phyloP scores from a whole-genome alignment of 2,113 vertebrate species.

The Oreochromis tanganicae region DNA sequence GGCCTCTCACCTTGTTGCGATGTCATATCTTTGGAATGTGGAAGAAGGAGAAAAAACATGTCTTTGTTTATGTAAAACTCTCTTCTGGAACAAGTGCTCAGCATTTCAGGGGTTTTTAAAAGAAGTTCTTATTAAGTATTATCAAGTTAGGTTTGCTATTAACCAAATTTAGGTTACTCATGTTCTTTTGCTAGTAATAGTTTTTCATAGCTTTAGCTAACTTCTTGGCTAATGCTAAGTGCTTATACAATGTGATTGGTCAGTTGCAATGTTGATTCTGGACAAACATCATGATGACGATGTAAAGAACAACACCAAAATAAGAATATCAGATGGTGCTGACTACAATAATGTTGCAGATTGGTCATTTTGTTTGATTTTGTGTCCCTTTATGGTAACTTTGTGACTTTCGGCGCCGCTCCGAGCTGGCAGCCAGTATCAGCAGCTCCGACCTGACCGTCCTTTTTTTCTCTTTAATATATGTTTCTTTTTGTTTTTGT shows the following conservation, averaged over 20 bases:
- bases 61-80: background rate
- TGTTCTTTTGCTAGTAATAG: background rate
- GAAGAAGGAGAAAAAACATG: background rate
- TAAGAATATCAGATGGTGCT: too few species aligned
- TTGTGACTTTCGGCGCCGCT: background rate
- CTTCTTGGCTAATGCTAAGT: background rate
- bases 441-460: too few species aligned
- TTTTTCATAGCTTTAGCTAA: background rate
- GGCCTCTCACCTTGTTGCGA: background rate
- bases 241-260: background rate
- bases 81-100: background rate
- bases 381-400: background rate
- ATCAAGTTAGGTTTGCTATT: background rate
- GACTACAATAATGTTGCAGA: background rate
- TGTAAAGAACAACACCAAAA: background rate
- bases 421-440: too few species aligned
- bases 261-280: background rate
- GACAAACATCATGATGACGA: background rate
- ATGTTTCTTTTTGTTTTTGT: too few species aligned
- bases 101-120: background rate
- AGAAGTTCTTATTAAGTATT: background rate
- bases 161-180: background rate
- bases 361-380: background rate
- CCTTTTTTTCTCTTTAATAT: too few species aligned
- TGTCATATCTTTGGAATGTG: background rate